Evolutionary conservation across 92 coral and sea anemone species (phyloP), one percentile per base, ranked within the genome.

Genomic region (Galaxea fascicularis): DNA sequence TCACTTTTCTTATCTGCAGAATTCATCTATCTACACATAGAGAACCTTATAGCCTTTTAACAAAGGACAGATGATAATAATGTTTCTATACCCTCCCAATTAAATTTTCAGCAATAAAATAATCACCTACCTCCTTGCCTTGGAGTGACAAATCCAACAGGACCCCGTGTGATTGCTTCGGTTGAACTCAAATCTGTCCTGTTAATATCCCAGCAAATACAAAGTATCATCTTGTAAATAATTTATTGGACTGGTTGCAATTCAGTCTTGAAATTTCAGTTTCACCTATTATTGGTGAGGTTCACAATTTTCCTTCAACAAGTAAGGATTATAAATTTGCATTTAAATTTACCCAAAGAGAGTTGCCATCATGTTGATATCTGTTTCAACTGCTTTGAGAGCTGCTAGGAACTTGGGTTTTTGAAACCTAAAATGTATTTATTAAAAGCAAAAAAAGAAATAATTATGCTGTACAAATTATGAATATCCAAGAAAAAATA

Each of bases 91-190:
- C 41, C 2, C 41, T 35, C 3, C 41, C 3, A 35, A 6, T 6
- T 2, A 2, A 35, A 35, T 35, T 35, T 56, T 6, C 18, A 16
- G 1, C 4, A 56, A 56, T 15, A 56, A 57, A 3, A 57, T 17
- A 5, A 20, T 0, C 20, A 7, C 87, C 21, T 15, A 91, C 98
- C 98, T 94, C 98, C 98, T 79, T 96, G 98, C 4, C 98, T 78
- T 17, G 96, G 98, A 47, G 96, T 94, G 4, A 90, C 90, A 84
- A 96, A 96, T 3, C 98, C 98, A 85, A 96, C 98, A 9, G 98
- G 98, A 39, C 98, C 88, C 20, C 85, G 91, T 8, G 93, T 90
- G 70, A 94, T 94, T 5, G 95, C 91, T 41, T 94, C 98, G 8
- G 90, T 89, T 10, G 94, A 92, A 66, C 85, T 90, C 21, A 86